Percentiles rank a stretch among this genome's conserved stretches.
These are phyloP conservation scores for Alouatta palliata DNA, from an alignment of 2,113 vertebrate genomes.

Conservation along the genomic window DNA sequence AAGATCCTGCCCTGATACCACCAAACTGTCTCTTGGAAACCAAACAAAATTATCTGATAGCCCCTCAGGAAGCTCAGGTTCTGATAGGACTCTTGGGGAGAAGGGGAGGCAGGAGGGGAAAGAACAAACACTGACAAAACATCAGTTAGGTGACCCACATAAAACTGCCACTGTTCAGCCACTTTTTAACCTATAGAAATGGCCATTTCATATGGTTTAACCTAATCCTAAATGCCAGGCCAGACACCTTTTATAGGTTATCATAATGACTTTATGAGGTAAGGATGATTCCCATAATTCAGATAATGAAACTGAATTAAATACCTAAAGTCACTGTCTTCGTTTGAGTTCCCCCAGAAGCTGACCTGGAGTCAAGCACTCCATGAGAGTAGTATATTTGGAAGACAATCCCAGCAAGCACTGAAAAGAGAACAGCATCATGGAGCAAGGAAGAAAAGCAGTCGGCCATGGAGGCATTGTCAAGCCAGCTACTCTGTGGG, in stretches of 20 bases:
- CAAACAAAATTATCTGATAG: not conserved
- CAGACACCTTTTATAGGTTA: conserved; percentile 6
- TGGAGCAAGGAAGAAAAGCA: not conserved
- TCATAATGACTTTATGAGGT: not conserved
- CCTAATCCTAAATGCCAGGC: conserved; percentile 7
- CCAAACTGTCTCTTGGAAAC: not conserved
- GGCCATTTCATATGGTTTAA: conserved; percentile 4
- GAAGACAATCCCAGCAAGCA: conserved; percentile 8
- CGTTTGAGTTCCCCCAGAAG: conserved; percentile 10
- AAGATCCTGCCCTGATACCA: not conserved
- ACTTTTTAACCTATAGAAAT: not conserved
- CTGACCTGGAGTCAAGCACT: not conserved
- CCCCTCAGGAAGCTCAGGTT: not conserved
- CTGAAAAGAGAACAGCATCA: not conserved
- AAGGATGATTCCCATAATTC: conserved; percentile 34
- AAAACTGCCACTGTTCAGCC: not conserved
- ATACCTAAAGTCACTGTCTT: conserved; percentile 7
- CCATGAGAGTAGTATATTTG: not conserved
- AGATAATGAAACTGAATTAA: conserved; percentile 50
- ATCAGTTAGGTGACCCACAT: not conserved
- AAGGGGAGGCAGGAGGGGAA: not conserved
- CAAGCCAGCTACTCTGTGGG: not conserved
- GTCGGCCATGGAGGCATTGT: not conserved
- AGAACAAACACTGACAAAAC: not conserved
- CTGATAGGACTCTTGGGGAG: not conserved